A percentile compares a stretch with the other conserved stretches of the same genome.
These are phyloP conservation scores for Vulpes vulpes DNA, from an alignment of 2,113 vertebrate species.

Conservation along the genomic window DNA sequence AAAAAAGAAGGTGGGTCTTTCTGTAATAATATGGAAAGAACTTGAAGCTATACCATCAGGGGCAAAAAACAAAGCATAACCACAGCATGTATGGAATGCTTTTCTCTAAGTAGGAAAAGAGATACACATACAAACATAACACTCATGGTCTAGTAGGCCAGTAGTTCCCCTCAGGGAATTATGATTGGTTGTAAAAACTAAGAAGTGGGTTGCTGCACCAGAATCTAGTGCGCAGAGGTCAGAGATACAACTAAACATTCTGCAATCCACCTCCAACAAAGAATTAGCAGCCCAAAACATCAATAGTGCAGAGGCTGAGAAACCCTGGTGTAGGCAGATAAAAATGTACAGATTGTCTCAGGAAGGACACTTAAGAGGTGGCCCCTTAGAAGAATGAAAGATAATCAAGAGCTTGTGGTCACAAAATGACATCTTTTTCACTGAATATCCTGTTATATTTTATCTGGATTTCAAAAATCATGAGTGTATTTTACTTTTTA, in stretches of 20 bases:
- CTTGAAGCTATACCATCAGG: not conserved
- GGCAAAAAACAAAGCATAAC: not conserved
- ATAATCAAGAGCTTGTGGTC: not conserved
- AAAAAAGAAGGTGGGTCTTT: not conserved
- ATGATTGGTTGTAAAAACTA: not conserved
- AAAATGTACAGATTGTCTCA: not conserved
- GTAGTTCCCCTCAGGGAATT: not conserved
- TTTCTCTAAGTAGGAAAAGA: not conserved
- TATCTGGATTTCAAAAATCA: not conserved
- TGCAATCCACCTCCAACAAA: not conserved
- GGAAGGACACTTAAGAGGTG: not conserved
- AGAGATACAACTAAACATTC: not conserved
- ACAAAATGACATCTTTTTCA: not conserved
- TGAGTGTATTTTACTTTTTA: not conserved
- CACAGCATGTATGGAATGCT: not conserved
- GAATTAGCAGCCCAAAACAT: not conserved
- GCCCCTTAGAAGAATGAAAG: not conserved
- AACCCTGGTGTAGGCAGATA: not conserved
- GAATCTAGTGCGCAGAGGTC: not conserved
- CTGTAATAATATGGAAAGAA: not conserved
- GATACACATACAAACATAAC: not conserved
- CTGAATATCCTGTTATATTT: not conserved
- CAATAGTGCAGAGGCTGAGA: not conserved
- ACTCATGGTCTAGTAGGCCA: not conserved
- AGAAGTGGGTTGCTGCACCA: not conserved